These are phyloP conservation scores for Drosophila nigricruria DNA, from an alignment of 2,888 invertebrate species.

Conservation along the genomic window DNA sequence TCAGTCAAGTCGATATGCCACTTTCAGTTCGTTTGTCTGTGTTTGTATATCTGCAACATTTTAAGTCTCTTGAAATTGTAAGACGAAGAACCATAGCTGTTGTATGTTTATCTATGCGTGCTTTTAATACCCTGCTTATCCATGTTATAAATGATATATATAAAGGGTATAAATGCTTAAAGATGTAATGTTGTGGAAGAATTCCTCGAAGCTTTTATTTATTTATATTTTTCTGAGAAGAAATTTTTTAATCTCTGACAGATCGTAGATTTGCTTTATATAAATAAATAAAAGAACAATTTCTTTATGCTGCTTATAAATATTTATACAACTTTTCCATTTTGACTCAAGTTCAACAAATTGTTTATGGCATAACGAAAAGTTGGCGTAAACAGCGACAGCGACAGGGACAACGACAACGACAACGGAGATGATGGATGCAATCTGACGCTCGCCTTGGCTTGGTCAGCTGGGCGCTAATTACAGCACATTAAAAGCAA, in stretches of 20 bases:
- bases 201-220: not conserved
- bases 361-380: conserved; percentile 20
- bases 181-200: not conserved
- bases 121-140: not conserved
- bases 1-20: not conserved
- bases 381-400: not conserved
- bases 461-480: conserved; percentile 25
- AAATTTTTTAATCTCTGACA: not conserved
- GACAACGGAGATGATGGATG: conserved; percentile 7
- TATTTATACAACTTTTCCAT: not conserved
- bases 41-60: not conserved
- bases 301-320: not conserved
- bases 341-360: conserved; percentile 12
- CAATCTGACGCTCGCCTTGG: conserved; percentile 15
- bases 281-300: not conserved
- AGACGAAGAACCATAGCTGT: not conserved
- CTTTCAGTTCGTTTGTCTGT: not conserved
- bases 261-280: not conserved
- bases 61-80: not conserved
- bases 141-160: no score
- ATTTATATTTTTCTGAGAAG: not conserved
- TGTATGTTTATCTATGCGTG: not conserved
- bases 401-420: no score
- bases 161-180: not conserved
- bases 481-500: conserved; percentile 26